Evolutionary conservation across 2,797 vertebrate genomes (phyloP), one percentile per base, ranked within the genome.

Genomic region (Gobionotothen gibberifrons): DNA sequence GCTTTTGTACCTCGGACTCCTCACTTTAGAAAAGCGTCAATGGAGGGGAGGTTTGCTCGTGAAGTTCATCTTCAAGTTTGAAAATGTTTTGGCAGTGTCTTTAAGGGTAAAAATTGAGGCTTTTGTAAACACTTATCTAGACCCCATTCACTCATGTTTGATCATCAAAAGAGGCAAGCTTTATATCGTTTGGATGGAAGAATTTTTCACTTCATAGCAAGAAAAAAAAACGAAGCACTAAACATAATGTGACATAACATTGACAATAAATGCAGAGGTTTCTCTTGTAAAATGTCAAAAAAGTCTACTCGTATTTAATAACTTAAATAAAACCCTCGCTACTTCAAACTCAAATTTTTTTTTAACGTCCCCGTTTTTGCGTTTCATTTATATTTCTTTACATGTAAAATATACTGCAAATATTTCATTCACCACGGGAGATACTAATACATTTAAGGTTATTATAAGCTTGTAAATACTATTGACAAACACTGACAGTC

Each of bases 11-110:
- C 79, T 78, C 84, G 87, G 89, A 93, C 92, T 93, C 94, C 92
- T 93, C 80, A 65, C 90, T 90, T 92, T 75, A 87, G 85, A 93
- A 93, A 92, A 85, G 91, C 89, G 87, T 95, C 94, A 95, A 94
- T 92, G 89, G 90, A 94, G 90, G 87, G 84, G 78, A 82, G 86
- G 93, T 93, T 44, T 94, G 91, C 91, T 76, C 88, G 62, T 93
- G 94, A 96, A 96, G 95, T 96, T 97, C 96, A 97, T 94, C 94
- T 94, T 95, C 95, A 96, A 96, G 95, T 95, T 95, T 96, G 88
- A 85, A 88, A 82, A 83, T 78, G 60, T 75, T 81, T 74, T 74
- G 87, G 76, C 85, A 79, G 68, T 77, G 64, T 86, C 84, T 74
- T 64, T 89, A 81, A 79, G 58, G 43, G 44, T 6, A 26, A 42